Evolutionary conservation across 2,113 vertebrate genomes (phyloP).

Genomic region (Oophaga pumilio): DNA sequence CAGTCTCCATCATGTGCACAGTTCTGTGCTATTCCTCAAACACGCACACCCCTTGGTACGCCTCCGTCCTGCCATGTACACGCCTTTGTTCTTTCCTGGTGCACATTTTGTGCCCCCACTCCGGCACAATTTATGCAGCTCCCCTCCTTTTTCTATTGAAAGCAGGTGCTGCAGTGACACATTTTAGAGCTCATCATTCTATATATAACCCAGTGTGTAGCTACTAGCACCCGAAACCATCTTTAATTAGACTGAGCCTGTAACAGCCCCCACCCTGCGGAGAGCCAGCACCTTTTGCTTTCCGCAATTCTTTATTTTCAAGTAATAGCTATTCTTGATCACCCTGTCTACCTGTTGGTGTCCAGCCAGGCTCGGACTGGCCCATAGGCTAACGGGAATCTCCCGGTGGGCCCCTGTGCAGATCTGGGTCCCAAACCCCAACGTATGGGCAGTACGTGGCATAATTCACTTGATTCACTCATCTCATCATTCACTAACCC

Average conservation of each 20-base stretch:
- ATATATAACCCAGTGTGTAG: conserved; percentile 54
- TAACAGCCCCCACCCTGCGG: neutral
- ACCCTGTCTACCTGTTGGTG: neutral
- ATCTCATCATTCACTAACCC: too few species aligned
- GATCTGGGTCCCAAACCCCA: too few species aligned
- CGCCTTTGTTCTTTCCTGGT: conserved; percentile 25
- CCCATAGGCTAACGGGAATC: too few species aligned
- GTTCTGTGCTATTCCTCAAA: conserved; percentile 20
- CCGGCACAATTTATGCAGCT: conserved; percentile 39
- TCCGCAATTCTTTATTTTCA: neutral
- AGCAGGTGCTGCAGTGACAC: conserved; percentile 52
- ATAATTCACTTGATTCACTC: too few species aligned
- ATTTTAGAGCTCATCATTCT: conserved; percentile 54
- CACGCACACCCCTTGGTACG: conserved; percentile 16
- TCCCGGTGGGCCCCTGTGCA: too few species aligned
- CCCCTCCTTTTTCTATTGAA: conserved; percentile 50
- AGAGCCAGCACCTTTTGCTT: neutral
- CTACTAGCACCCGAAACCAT: conserved; percentile 23
- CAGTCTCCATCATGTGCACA: conserved; percentile 31
- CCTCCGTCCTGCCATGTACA: conserved; percentile 12
- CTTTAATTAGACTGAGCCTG: conserved; percentile 35
- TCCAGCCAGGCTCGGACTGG: too few species aligned
- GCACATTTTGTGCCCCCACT: conserved; percentile 38
- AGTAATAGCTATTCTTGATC: neutral
- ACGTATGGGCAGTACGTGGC: too few species aligned